A percentile compares a stretch with the other conserved stretches of the same genome.
These are phyloP conservation scores for Dipodomys spectabilis DNA, from an alignment of 2,113 vertebrate species.

Conservation along the genomic window DNA sequence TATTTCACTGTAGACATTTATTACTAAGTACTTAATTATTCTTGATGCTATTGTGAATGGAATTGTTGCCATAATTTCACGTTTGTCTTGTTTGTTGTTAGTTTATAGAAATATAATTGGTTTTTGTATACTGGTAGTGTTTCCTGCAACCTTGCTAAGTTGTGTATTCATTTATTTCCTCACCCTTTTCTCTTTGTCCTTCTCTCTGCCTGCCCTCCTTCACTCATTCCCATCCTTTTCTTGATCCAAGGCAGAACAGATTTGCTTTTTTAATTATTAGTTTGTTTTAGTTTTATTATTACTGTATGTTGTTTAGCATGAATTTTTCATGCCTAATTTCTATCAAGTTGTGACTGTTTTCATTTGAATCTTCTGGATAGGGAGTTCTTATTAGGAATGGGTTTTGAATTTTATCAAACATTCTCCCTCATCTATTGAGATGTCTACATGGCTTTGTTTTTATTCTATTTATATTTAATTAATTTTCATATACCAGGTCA, in stretches of 20 bases:
- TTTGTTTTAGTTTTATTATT: not conserved
- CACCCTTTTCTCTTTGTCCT: too few relatives aligned
- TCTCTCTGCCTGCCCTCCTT: fast-evolving
- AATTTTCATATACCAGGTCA: slow-evolving; percentile 27
- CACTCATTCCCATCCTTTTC: not conserved
- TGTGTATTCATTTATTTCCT: not conserved
- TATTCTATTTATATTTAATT: slow-evolving; percentile 37
- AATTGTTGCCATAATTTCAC: slow-evolving; percentile 35
- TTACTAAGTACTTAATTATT: slow-evolving; percentile 59
- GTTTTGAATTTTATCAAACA: not conserved
- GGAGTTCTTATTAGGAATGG: not conserved
- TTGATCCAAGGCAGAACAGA: not conserved
- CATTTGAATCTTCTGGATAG: not conserved
- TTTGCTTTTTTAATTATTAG: not conserved
- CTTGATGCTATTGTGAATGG: slow-evolving; percentile 34
- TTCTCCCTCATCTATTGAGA: not conserved
- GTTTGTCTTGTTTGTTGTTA: not conserved
- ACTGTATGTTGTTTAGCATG: not conserved
- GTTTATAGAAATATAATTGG: not conserved
- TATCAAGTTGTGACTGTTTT: not conserved
- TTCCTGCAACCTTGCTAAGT: not conserved
- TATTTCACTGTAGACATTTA: slow-evolving; percentile 46
- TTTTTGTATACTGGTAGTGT: not conserved
- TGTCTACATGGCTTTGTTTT: not conserved
- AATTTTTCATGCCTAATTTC: not conserved